These are phyloP conservation scores for Sipha maydis DNA, from an alignment of 2,888 invertebrate species.

Conservation along the genomic window DNA sequence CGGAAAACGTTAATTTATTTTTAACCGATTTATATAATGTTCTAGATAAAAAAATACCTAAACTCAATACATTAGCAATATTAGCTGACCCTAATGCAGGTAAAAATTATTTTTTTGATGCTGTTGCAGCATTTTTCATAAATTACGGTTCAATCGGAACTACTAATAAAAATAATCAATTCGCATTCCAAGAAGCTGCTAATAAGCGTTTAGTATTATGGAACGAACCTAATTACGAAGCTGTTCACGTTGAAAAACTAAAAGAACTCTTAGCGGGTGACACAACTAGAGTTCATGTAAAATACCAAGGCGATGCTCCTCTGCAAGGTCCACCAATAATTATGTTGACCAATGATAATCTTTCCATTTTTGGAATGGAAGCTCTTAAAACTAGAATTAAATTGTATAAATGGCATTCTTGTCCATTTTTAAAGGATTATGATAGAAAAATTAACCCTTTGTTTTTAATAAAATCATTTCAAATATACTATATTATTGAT, in stretches of 20 bases:
- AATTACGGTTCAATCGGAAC: background rate
- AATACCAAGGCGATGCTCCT: background rate
- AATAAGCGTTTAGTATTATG: background rate
- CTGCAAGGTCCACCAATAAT: background rate
- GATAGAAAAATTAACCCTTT: too few species aligned
- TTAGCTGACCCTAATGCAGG: background rate
- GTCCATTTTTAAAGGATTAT: too few species aligned
- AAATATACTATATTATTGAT: too few species aligned
- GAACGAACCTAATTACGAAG: constrained; percentile 45
- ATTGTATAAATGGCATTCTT: too few species aligned
- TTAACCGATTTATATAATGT: background rate
- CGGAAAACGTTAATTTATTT: background rate
- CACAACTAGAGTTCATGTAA: background rate
- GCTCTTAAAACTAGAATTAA: too few species aligned
- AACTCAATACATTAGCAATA: background rate
- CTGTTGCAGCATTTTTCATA: background rate
- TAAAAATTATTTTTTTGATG: background rate
- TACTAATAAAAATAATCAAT: background rate
- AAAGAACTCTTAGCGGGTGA: constrained; percentile 19
- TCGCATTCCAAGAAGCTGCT: background rate
- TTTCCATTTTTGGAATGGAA: too few species aligned
- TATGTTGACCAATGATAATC: too few species aligned
- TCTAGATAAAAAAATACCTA: background rate
- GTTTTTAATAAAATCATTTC: too few species aligned
- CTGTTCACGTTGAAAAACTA: background rate